Evolutionary conservation across 1,140 invertebrate species (phyloP).

Genomic region (Drosophila sechellia): DNA sequence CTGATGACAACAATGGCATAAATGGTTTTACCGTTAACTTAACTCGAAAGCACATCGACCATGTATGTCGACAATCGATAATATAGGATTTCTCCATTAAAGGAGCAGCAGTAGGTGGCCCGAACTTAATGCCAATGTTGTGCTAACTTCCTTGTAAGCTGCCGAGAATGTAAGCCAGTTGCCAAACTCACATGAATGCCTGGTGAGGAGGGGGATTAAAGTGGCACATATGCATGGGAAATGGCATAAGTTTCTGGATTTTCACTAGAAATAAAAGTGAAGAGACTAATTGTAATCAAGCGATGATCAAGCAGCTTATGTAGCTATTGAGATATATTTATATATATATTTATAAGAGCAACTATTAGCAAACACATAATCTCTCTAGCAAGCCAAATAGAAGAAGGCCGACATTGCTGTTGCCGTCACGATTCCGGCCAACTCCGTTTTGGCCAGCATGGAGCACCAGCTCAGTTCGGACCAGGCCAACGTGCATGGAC

Average conservation of each 20-base stretch:
- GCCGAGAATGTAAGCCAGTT: slow-evolving; percentile 3
- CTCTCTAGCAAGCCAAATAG: too few species aligned
- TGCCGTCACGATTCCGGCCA: slow-evolving; percentile 35
- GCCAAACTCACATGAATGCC: slow-evolving; percentile 1
- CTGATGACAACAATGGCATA: slow-evolving; percentile 53
- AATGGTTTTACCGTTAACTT: slow-evolving; percentile 26
- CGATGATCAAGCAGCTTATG: too few species aligned
- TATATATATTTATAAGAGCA: too few species aligned
- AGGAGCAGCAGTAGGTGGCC: neutral
- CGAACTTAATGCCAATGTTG: slow-evolving; percentile 17
- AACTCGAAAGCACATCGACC: slow-evolving; percentile 35
- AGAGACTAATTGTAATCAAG: too few species aligned
- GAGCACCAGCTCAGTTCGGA: too few species aligned
- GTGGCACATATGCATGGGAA: neutral
- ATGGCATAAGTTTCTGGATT: neutral
- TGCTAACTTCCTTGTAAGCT: slow-evolving; percentile 38
- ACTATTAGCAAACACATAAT: too few species aligned
- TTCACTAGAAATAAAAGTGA: neutral
- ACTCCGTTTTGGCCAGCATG: slow-evolving; percentile 15
- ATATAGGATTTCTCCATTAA: too few species aligned
- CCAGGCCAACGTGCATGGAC: slow-evolving; percentile 10
- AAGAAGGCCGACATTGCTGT: neutral
- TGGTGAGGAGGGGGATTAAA: neutral
- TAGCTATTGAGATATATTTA: too few species aligned
- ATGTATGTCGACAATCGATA: slow-evolving; percentile 25